Conservation (phyloP, 1,140 invertebrate species). For the Branchinecta lynchi region DNA sequence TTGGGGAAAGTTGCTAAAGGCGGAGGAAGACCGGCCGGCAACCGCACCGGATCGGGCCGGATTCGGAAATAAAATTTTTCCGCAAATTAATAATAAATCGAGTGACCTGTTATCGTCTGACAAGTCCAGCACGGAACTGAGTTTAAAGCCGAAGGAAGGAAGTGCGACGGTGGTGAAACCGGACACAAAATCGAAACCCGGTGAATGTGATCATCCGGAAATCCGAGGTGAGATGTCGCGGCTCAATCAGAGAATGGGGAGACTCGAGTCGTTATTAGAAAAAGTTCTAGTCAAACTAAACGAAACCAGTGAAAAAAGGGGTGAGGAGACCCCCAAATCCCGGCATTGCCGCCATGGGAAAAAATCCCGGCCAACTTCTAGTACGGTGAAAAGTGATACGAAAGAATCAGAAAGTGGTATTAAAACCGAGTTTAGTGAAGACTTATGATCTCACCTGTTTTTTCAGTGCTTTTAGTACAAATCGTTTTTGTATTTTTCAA, state of each 20-base stretch:
- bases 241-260: background rate
- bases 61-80: background rate
- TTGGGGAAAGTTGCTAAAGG: background rate
- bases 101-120: background rate
- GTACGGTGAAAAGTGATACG: background rate
- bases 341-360: background rate
- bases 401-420: background rate
- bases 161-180: background rate
- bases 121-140: background rate
- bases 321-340: background rate
- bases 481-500: background rate
- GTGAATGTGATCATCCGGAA: background rate
- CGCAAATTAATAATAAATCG: background rate
- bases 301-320: background rate
- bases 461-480: background rate
- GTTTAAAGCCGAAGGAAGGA: background rate
- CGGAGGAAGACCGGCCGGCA: background rate
- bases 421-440: slow-evolving; percentile 7
- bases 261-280: background rate
- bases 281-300: slow-evolving; percentile 4
- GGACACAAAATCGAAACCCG: background rate
- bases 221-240: background rate
- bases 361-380: background rate
- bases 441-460: slow-evolving; percentile 1
- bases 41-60: background rate